Conservation (phyloP, 2,888 invertebrate genomes). For the Chrysolina americana region DNA sequence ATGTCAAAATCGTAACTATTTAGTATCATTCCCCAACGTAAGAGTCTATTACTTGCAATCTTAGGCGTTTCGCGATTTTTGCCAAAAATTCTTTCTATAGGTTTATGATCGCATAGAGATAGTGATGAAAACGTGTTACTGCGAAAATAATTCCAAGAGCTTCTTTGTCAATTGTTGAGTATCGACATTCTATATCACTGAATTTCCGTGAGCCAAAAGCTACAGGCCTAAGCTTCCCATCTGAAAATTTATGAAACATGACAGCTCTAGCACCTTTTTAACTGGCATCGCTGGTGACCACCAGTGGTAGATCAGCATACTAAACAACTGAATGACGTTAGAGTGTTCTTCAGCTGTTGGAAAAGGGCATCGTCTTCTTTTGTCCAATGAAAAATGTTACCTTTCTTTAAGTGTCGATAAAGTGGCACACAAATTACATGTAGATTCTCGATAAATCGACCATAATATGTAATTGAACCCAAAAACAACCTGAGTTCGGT, state of each 20-base stretch:
- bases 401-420: slow-evolving; percentile 30
- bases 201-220: background rate
- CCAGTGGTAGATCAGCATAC: slow-evolving; percentile 35
- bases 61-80: slow-evolving; percentile 27
- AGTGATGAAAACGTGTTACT: slow-evolving; percentile 24
- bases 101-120: background rate
- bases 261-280: slow-evolving; percentile 40
- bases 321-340: slow-evolving; percentile 39
- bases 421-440: slow-evolving; percentile 43
- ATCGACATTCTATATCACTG: slow-evolving; percentile 28
- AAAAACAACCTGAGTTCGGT: background rate
- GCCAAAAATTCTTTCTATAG: slow-evolving; percentile 10
- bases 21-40: slow-evolving; percentile 31
- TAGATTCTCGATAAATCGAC: slow-evolving; percentile 31
- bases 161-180: slow-evolving; percentile 31
- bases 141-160: slow-evolving; percentile 9
- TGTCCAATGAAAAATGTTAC: slow-evolving; percentile 21
- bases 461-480: background rate
- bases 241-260: slow-evolving; percentile 35
- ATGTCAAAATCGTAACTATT: slow-evolving; percentile 15
- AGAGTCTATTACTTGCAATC: slow-evolving; percentile 36
- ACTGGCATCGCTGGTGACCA: slow-evolving; percentile 39
- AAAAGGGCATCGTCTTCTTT: slow-evolving; percentile 23
- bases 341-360: background rate
- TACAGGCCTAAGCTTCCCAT: slow-evolving; percentile 15